These are phyloP conservation scores for Apodemia zela DNA, from an alignment of 2,888 invertebrate species.

Conservation along the genomic window DNA sequence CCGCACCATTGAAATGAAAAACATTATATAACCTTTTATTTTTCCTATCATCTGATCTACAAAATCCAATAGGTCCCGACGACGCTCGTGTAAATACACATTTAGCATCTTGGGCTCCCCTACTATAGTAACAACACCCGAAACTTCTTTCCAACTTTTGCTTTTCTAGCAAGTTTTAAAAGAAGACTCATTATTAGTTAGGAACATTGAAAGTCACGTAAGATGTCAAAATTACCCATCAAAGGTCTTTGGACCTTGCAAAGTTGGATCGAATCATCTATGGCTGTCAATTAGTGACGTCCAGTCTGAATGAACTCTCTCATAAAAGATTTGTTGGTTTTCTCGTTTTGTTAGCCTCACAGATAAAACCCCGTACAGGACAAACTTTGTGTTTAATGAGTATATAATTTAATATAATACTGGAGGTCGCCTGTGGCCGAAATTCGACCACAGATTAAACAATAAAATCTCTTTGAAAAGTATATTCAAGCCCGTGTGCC, in stretches of 20 bases:
- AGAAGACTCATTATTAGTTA: constrained; percentile 15
- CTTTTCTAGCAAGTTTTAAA: constrained; percentile 14
- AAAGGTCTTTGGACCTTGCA: background rate
- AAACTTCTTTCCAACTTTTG: constrained; percentile 2
- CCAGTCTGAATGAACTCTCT: background rate
- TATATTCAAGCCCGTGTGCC: no score
- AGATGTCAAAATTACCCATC: constrained; percentile 3
- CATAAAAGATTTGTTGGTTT: background rate
- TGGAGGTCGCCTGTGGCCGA: no score
- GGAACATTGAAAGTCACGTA: constrained; percentile 8
- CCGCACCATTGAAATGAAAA: no score
- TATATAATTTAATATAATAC: no score
- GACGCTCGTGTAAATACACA: no score
- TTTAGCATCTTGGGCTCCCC: no score
- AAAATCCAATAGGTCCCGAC: no score
- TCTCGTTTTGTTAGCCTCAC: background rate
- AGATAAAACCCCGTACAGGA: background rate
- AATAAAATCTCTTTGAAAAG: no score
- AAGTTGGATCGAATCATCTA: constrained; percentile 5
- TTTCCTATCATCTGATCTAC: no score
- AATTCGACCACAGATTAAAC: no score
- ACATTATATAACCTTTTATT: no score
- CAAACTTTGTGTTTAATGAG: no score
- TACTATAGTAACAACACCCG: background rate
- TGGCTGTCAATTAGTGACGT: constrained; percentile 4